phyloP scores from a whole-genome alignment of 2,113 vertebrate genomes.

The Hippocampus zosterae region DNA sequence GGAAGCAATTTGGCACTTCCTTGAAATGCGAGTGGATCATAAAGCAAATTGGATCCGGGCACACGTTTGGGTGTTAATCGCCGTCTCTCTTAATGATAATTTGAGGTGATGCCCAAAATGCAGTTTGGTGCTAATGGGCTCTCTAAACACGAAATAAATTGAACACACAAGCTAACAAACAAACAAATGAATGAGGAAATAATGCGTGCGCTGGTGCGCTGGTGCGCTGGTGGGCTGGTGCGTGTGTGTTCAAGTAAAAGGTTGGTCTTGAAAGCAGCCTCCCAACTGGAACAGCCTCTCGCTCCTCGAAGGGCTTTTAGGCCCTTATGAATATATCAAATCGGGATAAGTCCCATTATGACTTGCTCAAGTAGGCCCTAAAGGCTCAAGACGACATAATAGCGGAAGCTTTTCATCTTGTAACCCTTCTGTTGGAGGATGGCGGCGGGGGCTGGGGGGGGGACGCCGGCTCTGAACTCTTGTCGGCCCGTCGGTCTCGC shows the following conservation, averaged over 20 bases:
- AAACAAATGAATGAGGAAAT: conserved; percentile 2
- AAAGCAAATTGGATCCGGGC: conserved; percentile 76
- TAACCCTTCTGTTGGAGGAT: conserved; percentile 43
- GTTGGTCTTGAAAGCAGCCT: conserved; percentile 38
- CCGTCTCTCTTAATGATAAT: conserved; percentile 66
- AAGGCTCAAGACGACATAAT: conserved; percentile 59
- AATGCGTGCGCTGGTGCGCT: no score
- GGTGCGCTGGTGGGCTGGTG: no score
- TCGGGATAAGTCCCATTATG: conserved; percentile 64
- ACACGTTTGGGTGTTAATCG: conserved; percentile 72
- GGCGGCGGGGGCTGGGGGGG: background rate
- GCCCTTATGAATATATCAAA: conserved; percentile 60
- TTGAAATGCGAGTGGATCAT: conserved; percentile 72
- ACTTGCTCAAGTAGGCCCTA: conserved; percentile 58
- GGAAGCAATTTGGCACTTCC: conserved; percentile 70
- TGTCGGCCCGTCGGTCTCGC: conserved; percentile 24
- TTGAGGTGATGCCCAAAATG: conserved; percentile 67
- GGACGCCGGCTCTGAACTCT: conserved; percentile 33
- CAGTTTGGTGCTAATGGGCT: conserved; percentile 63
- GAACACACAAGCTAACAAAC: conserved; percentile 5
- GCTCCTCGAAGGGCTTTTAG: conserved; percentile 52
- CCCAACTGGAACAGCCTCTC: conserved; percentile 51
- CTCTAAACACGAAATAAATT: conserved; percentile 52
- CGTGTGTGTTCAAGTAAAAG: conserved; percentile 16
- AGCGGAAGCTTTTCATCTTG: conserved; percentile 53